Conservation (phyloP, 2,888 invertebrate species). For the Drosophila putrida region DNA sequence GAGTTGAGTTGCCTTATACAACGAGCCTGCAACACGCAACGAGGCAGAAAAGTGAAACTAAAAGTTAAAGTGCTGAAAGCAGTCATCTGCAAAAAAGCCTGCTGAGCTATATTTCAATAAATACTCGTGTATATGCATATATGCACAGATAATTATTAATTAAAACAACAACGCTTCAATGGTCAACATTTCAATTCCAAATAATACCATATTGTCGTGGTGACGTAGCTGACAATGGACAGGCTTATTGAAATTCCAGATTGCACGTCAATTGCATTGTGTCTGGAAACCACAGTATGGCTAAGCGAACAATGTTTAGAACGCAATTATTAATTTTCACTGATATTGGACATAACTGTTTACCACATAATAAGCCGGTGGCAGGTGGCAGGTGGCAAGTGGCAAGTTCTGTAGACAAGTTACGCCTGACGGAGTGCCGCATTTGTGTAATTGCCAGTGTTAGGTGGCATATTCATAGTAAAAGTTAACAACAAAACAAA, state of each 20-base stretch:
- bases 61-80: slow-evolving; percentile 19
- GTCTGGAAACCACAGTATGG: slow-evolving; percentile 7
- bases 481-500: slow-evolving; percentile 48
- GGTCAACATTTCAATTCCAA: slow-evolving; percentile 5
- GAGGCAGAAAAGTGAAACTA: slow-evolving; percentile 60
- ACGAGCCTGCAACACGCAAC: slow-evolving; percentile 47
- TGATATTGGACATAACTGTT: slow-evolving; percentile 12
- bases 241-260: background rate
- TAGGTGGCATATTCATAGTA: slow-evolving; percentile 39
- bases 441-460: slow-evolving; percentile 17
- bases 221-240: background rate
- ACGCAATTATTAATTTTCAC: slow-evolving; percentile 17
- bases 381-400: slow-evolving; percentile 36
- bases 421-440: slow-evolving; percentile 44
- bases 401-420: slow-evolving; percentile 36
- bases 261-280: slow-evolving; percentile 3
- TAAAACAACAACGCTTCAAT: slow-evolving; percentile 45
- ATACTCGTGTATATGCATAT: background rate
- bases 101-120: background rate
- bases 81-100: background rate
- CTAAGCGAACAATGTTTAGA: background rate
- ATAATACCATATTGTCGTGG: background rate
- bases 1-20: slow-evolving; percentile 25
- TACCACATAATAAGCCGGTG: slow-evolving; percentile 35
- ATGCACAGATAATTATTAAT: slow-evolving; percentile 29